Evolutionary conservation across 1,140 invertebrate genomes (phyloP), one percentile per base, ranked within the genome.

Genomic region (Ips nitidus): DNA sequence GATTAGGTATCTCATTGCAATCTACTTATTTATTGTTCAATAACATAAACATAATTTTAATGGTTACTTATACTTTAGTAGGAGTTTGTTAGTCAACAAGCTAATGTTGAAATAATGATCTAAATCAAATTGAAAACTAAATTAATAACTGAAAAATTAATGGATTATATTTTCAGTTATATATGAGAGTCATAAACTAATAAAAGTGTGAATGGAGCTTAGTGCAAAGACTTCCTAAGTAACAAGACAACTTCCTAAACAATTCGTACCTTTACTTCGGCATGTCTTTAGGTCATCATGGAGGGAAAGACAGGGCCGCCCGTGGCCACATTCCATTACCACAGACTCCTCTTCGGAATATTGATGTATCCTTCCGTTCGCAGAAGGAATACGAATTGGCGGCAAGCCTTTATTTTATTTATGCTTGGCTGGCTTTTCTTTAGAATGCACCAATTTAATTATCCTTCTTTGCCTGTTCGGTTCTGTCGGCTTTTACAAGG

Each of bases 321-420:
- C 52, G 58, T 62, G 52, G 66, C 66, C 66, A 62, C 66, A 69
- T 69, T 69, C 66, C 66, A 69, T 69, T 69, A 69, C 66, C 58
- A 56, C 58, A 56, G 38, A 37, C 50, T 53, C 37, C 42, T 41
- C 56, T 69, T 47, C 52, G 42, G 66, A 69, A 69, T 69, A 69
- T 69, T 69, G 66, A 69, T 69, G 66, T 69, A 69, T 69, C 59
- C 58, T 6, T 61, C 58, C 42, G 37, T 53, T 62, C 66, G 45
- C 47, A 7, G 7, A 1, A 41, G 4, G 66, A 61, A 69, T 69
- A 69, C 66, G 55, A 69, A 69, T 69, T 42, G 37, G 47, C 7
- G 43, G 52, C 41, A 53, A 58, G 47, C 38, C 66, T 62, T 62
- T 69, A 62, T 62, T 69, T 69, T 69, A 53, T 62, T 62, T 62